A percentile compares a stretch with the other conserved stretches of the same genome.
Evolutionary conservation across 2,113 vertebrate species (phyloP).

Genomic region (Morone saxatilis): DNA sequence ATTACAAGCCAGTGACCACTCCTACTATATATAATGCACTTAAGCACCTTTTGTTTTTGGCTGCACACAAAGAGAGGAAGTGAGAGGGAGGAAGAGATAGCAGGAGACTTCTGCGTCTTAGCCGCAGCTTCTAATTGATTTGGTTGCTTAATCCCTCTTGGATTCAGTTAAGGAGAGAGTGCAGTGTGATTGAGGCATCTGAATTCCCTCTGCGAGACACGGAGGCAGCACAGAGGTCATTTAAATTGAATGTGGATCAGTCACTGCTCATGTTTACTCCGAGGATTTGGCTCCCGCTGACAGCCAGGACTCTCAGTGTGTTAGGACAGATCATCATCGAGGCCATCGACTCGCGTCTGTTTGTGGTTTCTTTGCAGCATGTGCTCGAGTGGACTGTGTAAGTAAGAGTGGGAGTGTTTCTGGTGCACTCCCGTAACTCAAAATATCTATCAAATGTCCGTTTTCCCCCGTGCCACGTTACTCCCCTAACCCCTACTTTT

Average conservation of each 20-base stretch:
- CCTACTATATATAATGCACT: constrained; percentile 43
- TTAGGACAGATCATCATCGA: constrained; percentile 66
- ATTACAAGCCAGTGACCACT: constrained; percentile 54
- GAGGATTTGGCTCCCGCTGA: constrained; percentile 67
- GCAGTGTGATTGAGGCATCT: constrained; percentile 74
- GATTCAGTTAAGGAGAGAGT: constrained; percentile 72
- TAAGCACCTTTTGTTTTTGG: constrained; percentile 62
- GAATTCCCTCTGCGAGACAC: constrained; percentile 66
- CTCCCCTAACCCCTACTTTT: constrained; percentile 35
- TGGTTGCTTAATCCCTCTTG: constrained; percentile 79
- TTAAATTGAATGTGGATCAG: constrained; percentile 76
- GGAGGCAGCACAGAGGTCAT: constrained; percentile 70
- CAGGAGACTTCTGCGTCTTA: constrained; percentile 66
- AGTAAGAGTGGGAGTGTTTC: neutral
- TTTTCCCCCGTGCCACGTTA: constrained; percentile 35
- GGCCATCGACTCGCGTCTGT: constrained; percentile 54
- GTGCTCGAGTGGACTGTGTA: neutral
- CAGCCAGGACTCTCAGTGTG: constrained; percentile 52
- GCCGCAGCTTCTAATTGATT: constrained; percentile 82
- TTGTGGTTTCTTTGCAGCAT: constrained; percentile 29
- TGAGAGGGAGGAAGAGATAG: constrained; percentile 52
- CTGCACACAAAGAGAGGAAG: constrained; percentile 33
- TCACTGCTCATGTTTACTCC: constrained; percentile 70
- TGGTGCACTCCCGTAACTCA: neutral
- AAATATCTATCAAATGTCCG: constrained; percentile 50